Percentiles rank a stretch among this genome's conserved stretches.
Conservation (phyloP, 2,797 vertebrate species). For the Coregonus sp. region DNA sequence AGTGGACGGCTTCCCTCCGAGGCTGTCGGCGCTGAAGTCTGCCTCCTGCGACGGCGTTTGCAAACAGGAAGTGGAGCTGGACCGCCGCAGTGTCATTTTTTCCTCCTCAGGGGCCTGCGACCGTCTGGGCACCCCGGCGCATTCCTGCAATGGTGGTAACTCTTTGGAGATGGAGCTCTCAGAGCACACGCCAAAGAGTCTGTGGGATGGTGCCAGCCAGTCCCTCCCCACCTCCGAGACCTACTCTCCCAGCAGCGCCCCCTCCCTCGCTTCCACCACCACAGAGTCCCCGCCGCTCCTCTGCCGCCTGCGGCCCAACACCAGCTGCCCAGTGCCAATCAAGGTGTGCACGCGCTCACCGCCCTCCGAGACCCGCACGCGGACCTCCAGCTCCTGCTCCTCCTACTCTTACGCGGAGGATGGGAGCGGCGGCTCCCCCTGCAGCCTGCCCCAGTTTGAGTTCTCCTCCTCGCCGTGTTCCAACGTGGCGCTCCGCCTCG, state of each 20-base stretch:
- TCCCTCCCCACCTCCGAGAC: slow-evolving; percentile 91
- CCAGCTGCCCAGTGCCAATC: slow-evolving; percentile 99
- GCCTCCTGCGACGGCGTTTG: slow-evolving; percentile 88
- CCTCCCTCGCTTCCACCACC: slow-evolving; percentile 73
- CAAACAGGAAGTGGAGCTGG: slow-evolving; percentile 93
- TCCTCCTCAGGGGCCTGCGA: slow-evolving; percentile 92
- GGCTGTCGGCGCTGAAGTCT: slow-evolving; percentile 87
- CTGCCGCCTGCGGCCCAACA: slow-evolving; percentile 91
- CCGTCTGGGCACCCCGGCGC: slow-evolving; percentile 87
- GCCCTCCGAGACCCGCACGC: slow-evolving; percentile 92
- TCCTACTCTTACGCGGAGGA: slow-evolving; percentile 98
- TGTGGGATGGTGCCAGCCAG: slow-evolving; percentile 90
- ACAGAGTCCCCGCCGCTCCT: slow-evolving; percentile 80
- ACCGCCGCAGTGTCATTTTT: slow-evolving; percentile 97
- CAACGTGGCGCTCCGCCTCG: slow-evolving; percentile 89
- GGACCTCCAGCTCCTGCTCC: slow-evolving; percentile 97
- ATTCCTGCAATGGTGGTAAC: slow-evolving; percentile 91
- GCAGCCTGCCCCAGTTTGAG: slow-evolving; percentile 96
- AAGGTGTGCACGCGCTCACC: slow-evolving; percentile 97
- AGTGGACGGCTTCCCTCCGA: slow-evolving; percentile 82
- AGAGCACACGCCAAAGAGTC: slow-evolving; percentile 90
- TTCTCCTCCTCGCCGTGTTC: slow-evolving; percentile 98
- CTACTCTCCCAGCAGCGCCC: slow-evolving; percentile 78
- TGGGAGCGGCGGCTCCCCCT: slow-evolving; percentile 93
- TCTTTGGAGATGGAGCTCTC: slow-evolving; percentile 92